phyloP scores from a whole-genome alignment of 2,888 invertebrate genomes.

The Lottia gigantea region DNA sequence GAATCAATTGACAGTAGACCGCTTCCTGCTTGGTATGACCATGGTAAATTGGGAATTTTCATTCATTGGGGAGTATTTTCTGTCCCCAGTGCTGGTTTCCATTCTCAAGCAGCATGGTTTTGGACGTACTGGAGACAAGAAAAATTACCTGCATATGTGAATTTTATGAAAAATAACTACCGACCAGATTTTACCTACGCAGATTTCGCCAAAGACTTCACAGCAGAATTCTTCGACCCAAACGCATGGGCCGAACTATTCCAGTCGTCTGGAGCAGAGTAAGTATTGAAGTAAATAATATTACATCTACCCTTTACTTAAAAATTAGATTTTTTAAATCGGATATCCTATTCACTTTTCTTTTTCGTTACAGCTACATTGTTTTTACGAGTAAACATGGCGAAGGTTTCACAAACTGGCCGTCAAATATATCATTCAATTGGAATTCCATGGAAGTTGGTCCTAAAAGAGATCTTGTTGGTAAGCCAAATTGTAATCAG shows the following conservation, averaged over 20 bases:
- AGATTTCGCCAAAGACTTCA: slow-evolving; percentile 88
- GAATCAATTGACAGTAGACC: slow-evolving; percentile 68
- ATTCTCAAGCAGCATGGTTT: slow-evolving; percentile 80
- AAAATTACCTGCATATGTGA: slow-evolving; percentile 68
- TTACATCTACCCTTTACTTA: too few species aligned
- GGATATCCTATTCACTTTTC: neutral
- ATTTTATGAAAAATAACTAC: slow-evolving; percentile 85
- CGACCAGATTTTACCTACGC: slow-evolving; percentile 88
- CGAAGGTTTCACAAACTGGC: slow-evolving; percentile 85
- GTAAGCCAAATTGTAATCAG: slow-evolving; percentile 65
- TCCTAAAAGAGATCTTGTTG: slow-evolving; percentile 80
- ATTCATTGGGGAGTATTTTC: slow-evolving; percentile 70
- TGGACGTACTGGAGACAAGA: slow-evolving; percentile 80
- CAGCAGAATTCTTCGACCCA: slow-evolving; percentile 86
- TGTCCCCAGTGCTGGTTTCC: slow-evolving; percentile 51
- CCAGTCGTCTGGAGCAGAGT: slow-evolving; percentile 86
- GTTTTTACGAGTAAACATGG: slow-evolving; percentile 88
- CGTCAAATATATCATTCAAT: slow-evolving; percentile 81
- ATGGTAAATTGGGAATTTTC: slow-evolving; percentile 70
- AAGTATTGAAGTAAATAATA: slow-evolving; percentile 43
- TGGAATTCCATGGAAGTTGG: slow-evolving; percentile 86
- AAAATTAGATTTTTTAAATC: too few species aligned
- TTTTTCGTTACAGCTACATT: slow-evolving; percentile 73
- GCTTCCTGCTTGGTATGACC: slow-evolving; percentile 68
- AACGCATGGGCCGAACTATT: slow-evolving; percentile 86